These are phyloP conservation scores for Ips nitidus DNA, from an alignment of 1,140 invertebrate species.

Conservation along the genomic window DNA sequence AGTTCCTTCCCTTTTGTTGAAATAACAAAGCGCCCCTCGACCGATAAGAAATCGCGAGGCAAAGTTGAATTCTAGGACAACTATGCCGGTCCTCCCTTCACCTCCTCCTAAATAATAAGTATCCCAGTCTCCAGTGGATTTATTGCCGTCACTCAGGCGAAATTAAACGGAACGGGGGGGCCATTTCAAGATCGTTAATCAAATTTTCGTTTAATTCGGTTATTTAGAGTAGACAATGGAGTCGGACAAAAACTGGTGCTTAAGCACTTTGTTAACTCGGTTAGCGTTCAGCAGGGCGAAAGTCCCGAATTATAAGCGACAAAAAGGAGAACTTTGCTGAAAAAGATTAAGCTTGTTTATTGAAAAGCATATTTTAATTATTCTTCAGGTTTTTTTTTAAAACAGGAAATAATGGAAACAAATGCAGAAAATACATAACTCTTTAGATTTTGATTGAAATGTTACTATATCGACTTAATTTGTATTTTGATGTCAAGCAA, in stretches of 20 bases:
- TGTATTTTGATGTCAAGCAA: no score
- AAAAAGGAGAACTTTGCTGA: no score
- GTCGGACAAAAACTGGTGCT: slow-evolving; percentile 27
- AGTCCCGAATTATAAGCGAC: neutral
- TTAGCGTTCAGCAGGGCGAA: slow-evolving; percentile 16
- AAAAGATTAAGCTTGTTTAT: no score
- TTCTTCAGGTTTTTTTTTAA: no score
- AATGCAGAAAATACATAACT: no score
- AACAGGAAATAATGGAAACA: no score
- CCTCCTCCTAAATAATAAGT: slow-evolving; percentile 20
- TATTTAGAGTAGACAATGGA: slow-evolving; percentile 27
- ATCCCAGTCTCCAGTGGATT: slow-evolving; percentile 23
- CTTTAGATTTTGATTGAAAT: no score
- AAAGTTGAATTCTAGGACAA: slow-evolving; percentile 30
- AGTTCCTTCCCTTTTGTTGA: slow-evolving; percentile 20
- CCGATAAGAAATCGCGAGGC: slow-evolving; percentile 24
- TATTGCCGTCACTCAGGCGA: slow-evolving; percentile 27
- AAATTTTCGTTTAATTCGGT: slow-evolving; percentile 22
- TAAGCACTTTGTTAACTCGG: slow-evolving; percentile 24
- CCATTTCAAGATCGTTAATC: slow-evolving; percentile 29
- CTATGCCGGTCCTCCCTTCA: slow-evolving; percentile 16
- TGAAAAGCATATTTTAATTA: no score
- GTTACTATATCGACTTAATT: no score
- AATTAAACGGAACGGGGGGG: slow-evolving; percentile 18
- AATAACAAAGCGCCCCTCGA: slow-evolving; percentile 23